Percentiles rank a stretch among this genome's conserved stretches.
Conservation (phyloP, 2,113 vertebrate genomes). For the Myiopsitta monachus region DNA sequence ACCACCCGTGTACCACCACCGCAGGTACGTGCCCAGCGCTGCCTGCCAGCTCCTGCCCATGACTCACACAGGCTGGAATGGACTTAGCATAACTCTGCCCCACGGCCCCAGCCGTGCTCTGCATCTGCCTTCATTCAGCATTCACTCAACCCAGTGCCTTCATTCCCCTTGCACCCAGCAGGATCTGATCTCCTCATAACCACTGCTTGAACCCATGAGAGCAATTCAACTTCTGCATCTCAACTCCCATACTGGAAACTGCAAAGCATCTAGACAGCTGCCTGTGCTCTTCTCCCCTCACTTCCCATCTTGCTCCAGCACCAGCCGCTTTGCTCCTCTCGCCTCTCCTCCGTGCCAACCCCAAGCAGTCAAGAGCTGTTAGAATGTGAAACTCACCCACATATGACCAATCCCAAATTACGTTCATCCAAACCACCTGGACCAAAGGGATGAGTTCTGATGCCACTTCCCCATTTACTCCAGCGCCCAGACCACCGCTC, state of each 20-base stretch:
- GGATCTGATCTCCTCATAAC: not conserved
- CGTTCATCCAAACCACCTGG: not conserved
- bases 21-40: rapidly evolving
- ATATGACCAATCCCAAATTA: not conserved
- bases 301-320: not conserved
- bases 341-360: not conserved
- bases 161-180: rapidly evolving
- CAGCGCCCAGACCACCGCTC: not conserved
- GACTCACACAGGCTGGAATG: rapidly evolving
- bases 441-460: not conserved
- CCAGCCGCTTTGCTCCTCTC: not conserved
- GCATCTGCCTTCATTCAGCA: not conserved
- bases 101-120: not conserved
- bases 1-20: not conserved
- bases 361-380: not conserved
- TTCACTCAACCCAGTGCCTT: not conserved
- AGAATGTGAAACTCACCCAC: not conserved
- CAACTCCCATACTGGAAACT: not conserved
- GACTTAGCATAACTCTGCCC: not conserved
- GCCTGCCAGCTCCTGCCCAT: rapidly evolving
- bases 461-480: not conserved
- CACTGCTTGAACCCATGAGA: not conserved
- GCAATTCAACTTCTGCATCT: not conserved
- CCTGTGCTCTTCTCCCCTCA: rapidly evolving
- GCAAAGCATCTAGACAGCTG: not conserved